Evolutionary conservation across 2,113 vertebrate species (phyloP).

Genomic region (Emydocephalus ijimae): DNA sequence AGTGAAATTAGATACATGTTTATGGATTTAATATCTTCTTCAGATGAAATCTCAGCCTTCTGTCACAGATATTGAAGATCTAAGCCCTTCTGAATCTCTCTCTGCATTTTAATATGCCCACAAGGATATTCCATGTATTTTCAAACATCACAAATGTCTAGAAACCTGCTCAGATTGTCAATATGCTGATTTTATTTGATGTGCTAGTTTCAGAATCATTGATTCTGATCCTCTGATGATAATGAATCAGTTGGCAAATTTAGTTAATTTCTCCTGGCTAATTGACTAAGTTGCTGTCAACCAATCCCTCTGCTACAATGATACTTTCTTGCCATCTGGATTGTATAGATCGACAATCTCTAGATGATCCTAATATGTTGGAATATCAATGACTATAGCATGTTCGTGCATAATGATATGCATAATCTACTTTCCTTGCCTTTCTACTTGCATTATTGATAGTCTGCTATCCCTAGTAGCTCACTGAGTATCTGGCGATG

Average conservation of each 20-base stretch:
- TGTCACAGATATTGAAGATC: background rate
- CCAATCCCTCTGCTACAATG: background rate
- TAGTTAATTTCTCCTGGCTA: background rate
- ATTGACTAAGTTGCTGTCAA: background rate
- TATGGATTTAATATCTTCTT: background rate
- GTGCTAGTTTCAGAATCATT: background rate
- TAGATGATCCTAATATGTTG: background rate
- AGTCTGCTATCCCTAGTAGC: conserved; percentile 19
- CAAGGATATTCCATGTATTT: background rate
- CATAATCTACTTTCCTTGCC: conserved; percentile 8
- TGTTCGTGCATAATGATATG: conserved; percentile 25
- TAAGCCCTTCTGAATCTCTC: no score
- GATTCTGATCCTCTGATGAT: background rate
- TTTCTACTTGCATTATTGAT: conserved; percentile 38
- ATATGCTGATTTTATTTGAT: background rate
- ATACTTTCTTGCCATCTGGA: background rate
- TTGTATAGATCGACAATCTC: background rate
- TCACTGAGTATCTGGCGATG: conserved; percentile 34
- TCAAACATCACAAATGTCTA: background rate
- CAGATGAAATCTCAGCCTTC: background rate
- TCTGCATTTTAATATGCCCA: background rate
- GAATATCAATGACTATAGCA: background rate
- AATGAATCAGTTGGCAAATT: background rate
- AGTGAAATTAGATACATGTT: background rate
- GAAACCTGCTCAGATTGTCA: background rate